Conservation (phyloP, 2,888 invertebrate species). For the Cephus runcator region DNA sequence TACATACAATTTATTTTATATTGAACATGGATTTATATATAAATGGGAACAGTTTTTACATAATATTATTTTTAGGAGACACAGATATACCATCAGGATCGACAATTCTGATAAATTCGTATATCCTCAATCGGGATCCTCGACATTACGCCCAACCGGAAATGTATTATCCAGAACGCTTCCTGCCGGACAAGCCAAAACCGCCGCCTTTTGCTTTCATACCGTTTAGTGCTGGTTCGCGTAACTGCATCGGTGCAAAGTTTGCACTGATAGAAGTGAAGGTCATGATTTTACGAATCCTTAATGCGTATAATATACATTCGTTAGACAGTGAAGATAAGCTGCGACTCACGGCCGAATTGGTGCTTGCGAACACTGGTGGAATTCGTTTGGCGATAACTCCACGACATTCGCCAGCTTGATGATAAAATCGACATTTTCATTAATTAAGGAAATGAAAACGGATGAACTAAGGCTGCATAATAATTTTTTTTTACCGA, state of each 20-base stretch:
- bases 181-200: constrained; percentile 60
- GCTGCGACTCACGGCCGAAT: constrained; percentile 63
- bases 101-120: constrained; percentile 57
- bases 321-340: constrained; percentile 62
- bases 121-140: constrained; percentile 65
- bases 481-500: background rate
- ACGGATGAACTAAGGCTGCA: background rate
- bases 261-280: constrained; percentile 63
- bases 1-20: constrained; percentile 9
- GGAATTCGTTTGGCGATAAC: constrained; percentile 50
- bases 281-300: constrained; percentile 60
- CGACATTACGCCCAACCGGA: constrained; percentile 68
- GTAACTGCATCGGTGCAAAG: constrained; percentile 63
- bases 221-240: constrained; percentile 66
- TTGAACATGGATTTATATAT: background rate
- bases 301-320: constrained; percentile 62
- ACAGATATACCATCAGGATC: constrained; percentile 56
- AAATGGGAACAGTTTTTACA: background rate
- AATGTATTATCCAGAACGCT: constrained; percentile 68
- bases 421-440: background rate
- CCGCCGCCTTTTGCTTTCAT: constrained; percentile 63
- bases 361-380: constrained; percentile 62
- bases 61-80: constrained; percentile 43
- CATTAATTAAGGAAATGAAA: background rate
- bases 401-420: constrained; percentile 17